phyloP scores from a whole-genome alignment of 1,140 invertebrate species.

The Lordiphosa stackelbergi region DNA sequence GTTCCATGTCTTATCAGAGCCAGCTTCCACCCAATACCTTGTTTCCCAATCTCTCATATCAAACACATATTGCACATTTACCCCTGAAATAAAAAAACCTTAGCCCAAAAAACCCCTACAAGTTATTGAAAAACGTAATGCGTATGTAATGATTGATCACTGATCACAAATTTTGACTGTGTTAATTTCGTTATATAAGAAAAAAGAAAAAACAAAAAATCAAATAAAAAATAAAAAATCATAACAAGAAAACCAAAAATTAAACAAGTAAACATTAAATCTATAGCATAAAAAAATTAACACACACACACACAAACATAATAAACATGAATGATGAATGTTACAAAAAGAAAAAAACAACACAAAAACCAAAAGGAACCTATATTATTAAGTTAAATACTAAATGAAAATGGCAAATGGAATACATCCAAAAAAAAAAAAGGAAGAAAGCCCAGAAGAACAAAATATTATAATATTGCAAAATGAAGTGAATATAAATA shows the following conservation, averaged over 20 bases:
- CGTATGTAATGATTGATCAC: conserved; percentile 75
- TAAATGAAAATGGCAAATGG: conserved; percentile 51
- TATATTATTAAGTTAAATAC: conserved; percentile 68
- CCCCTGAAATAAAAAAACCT: conserved; percentile 4
- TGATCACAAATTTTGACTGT: conserved; percentile 77
- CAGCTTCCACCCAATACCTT: conserved; percentile 23
- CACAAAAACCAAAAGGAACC: too few relatives aligned
- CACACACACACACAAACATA: conserved; percentile 54
- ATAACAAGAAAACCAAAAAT: conserved; percentile 22
- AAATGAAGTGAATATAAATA: conserved; percentile 72
- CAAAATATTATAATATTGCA: conserved; percentile 73
- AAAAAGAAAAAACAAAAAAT: conserved; percentile 46
- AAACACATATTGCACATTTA: conserved; percentile 24
- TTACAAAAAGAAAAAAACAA: conserved; percentile 49
- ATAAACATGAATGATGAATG: conserved; percentile 62
- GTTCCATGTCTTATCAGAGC: conserved; percentile 41
- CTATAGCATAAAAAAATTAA: conserved; percentile 57
- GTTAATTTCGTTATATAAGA: conserved; percentile 76
- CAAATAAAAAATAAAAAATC: conserved; percentile 30
- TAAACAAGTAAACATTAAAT: conserved; percentile 16
- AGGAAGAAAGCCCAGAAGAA: conserved; percentile 63
- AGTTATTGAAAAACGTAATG: conserved; percentile 56
- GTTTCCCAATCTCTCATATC: conserved; percentile 1
- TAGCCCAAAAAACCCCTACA: conserved; percentile 12
- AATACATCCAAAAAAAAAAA: conserved; percentile 48